Percentiles rank a stretch among this genome's conserved stretches.
Evolutionary conservation across 1,140 invertebrate genomes (phyloP).

Genomic region (Chlorops oryzae): DNA sequence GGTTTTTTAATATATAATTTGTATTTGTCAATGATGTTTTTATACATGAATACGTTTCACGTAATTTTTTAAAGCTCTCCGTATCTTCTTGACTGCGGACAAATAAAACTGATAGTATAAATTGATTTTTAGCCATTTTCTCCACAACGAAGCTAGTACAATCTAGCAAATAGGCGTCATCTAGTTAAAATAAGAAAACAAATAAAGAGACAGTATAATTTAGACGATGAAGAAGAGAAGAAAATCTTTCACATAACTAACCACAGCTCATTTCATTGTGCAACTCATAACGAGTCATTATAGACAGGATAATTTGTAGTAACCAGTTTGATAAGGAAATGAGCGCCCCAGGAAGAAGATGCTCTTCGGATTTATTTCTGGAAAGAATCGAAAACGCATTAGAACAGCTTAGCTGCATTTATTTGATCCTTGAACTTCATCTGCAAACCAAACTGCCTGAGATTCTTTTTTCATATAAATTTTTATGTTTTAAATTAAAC

Average conservation of each 20-base stretch:
- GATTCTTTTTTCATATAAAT: too few relatives aligned
- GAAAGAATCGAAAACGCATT: too few relatives aligned
- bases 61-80: conserved; percentile 27
- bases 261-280: conserved; percentile 50
- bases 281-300: too few relatives aligned
- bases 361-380: conserved; percentile 76
- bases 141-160: conserved; percentile 64
- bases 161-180: conserved; percentile 60
- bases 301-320: too few relatives aligned
- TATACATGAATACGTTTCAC: conserved; percentile 33
- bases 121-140: conserved; percentile 66
- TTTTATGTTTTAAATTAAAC: too few relatives aligned
- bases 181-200: too few relatives aligned
- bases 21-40: conserved; percentile 36
- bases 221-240: too few relatives aligned
- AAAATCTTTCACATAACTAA: too few relatives aligned
- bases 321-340: conserved; percentile 75
- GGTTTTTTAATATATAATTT: conserved; percentile 26
- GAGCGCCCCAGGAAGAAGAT: conserved; percentile 65
- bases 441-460: too few relatives aligned
- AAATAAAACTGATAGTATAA: conserved; percentile 75
- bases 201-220: too few relatives aligned
- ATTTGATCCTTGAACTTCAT: not conserved
- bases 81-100: conserved; percentile 64
- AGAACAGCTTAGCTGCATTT: not conserved